Evolutionary conservation across 2,113 vertebrate genomes (phyloP), one percentile per base, ranked within the genome.

Genomic region (Clarias batrachus): DNA sequence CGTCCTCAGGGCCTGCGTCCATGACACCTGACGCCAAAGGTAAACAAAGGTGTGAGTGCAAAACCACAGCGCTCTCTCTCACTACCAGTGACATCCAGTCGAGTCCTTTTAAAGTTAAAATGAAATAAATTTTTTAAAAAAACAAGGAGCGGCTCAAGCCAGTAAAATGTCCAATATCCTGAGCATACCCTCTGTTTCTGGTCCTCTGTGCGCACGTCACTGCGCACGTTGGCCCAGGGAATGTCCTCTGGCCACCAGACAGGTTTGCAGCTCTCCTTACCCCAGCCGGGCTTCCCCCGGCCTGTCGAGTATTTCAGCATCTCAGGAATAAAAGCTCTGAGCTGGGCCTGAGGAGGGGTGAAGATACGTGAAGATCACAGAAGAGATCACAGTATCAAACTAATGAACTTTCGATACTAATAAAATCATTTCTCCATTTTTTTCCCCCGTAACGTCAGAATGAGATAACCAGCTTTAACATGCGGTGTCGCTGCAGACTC

Each of bases 291-390:
- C 86, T 99, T 99, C 10, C 98, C 98, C 4, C 98, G 95, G 62
- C 98, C 98, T 0, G 98, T 99, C 17, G 98, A 99, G 84, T 99
- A 99, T 90, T 99, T 99, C 90, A 99, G 94, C 98, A 99, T 99
- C 92, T 99, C 98, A 0, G 98, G 98, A 93, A 99, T 99, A 94
- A 99, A 99, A 0, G 98, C 98, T 90, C 98, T 95, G 60, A 99
- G 95, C 93, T 99, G 98, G 23, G 98, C 98, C 98, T 99, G 91
- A 3, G 91, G 87, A 78, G 73, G 3, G n/a, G 48, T 48, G 8
- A 33, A n/a, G 6, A 65, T 66, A 48, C 19, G 2, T 52, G 41
- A 63, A 60, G 48, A 77, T 56, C 74, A 17, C 17, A 73, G 11
- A 48, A 54, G 33, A 8, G 4, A 4, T 52, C 7, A 37, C 33